Base-by-base conservation (phyloP, 2,113 vertebrate species). In the Pagrus major region DNA sequence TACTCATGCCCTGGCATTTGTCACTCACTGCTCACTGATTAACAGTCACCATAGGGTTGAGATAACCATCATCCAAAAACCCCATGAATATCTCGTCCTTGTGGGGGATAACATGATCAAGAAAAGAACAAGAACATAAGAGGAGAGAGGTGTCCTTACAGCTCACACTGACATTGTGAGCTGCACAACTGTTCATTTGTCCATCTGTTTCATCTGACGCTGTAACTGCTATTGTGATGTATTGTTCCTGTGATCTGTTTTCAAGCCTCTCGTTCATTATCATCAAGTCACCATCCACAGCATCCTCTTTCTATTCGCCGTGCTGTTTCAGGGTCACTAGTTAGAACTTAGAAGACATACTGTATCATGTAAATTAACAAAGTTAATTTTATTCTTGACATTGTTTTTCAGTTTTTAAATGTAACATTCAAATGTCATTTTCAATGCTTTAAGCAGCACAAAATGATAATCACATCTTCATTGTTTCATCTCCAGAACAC, bases 211-310 rank as follows among this genome's bases (percentile, higher is more conserved):
- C 3, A 18, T 25, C 27, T 31, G 37, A 44, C 49, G 54, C 2
- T 39, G 35, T 9, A 10, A 25, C 21, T 6, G 20, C 9, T 49
- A 5, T 29, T 37, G 31, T 67, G 63, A 67, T 67, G 74, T 59
- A 59, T 59, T 8, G 23, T 39, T 35, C 5, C 31, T 37, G 29
- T 58, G 44, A 58, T 58, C 63, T 58, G 41, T 15, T 11, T 49
- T 10, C 8, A 1, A 67, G 63, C 63, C 9, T 58, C 41, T 12
- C 42, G 59, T 68, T 49, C 23, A 49, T 77, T 77, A 63, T 67
- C 63, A 68, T 68, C 31, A 49, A 49, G 39, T n/a, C 64, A 21
- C 31, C n/a, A 60, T 37, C 20, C 14, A 1, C 25, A 20, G 21
- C 16, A 39, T 49, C 64, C 18, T 51, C 25, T 39, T 42, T n/a